Conservation (phyloP, 2,797 vertebrate genomes). For the Mormyrops attenuatus region DNA sequence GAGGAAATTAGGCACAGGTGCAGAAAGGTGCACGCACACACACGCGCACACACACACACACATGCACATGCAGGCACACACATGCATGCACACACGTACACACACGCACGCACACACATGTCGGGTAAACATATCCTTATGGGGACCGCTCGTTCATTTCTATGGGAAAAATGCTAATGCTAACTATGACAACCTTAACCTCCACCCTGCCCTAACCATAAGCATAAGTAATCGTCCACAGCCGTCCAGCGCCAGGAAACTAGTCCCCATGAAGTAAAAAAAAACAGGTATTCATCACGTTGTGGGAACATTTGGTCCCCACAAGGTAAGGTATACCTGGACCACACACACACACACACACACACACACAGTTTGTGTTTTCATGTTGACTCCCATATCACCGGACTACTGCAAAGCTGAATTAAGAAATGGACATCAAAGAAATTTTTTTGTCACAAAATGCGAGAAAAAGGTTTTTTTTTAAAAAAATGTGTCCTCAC, state of each 20-base stretch:
- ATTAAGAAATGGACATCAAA: not conserved
- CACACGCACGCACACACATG: not conserved
- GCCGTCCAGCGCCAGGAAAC: not conserved
- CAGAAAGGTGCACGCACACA: not conserved
- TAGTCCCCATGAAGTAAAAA: no score
- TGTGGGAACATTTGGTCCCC: no score
- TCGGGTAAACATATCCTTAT: not conserved
- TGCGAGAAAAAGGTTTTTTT: not conserved
- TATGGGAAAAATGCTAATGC: not conserved
- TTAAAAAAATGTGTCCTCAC: not conserved
- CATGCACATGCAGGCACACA: no score
- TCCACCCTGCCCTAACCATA: not conserved
- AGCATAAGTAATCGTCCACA: not conserved
- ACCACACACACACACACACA: no score
- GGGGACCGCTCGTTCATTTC: not conserved
- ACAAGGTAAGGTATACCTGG: no score
- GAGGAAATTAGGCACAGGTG: not conserved
- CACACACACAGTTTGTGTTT: not conserved
- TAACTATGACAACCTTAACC: not conserved
- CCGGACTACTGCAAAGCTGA: not conserved
- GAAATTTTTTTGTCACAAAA: not conserved
- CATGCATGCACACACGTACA: no score
- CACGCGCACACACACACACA: no score
- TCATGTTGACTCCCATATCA: not conserved
- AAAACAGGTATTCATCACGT: no score